Base-by-base conservation (phyloP, 2,113 vertebrate genomes). In the Leptobrachium leishanense region DNA sequence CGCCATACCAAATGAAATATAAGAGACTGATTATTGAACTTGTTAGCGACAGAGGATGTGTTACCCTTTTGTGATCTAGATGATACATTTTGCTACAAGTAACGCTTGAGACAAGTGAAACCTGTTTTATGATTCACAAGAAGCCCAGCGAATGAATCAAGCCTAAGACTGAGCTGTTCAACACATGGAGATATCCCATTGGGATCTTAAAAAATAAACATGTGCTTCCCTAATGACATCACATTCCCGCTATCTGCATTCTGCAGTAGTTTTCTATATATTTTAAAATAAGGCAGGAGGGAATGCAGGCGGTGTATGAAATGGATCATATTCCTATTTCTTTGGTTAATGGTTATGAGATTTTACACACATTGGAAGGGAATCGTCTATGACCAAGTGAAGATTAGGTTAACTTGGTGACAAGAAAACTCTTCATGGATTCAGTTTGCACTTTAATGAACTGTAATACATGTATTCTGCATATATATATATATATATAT, bases 201-300 rank as follows among this genome's bases (percentile, higher is more conserved):
- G 90, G 92, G 86, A 87, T 85, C 89, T 90, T 91, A 90, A 90
- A 94, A 95, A 95, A 94, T 91, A 95, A 95, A 86, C 92, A 92
- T 85, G 76, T 66, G 68, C 84, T 82, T 85, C 85, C 77, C 86
- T 82, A 88, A 91, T 85, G 86, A 93, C 89, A 90, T 93, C 83
- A 84, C 81, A 85, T 81, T 82, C 63, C 85, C 86, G 79, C 87
- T 89, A 86, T 89, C 87, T 89, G 82, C 77, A 81, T 83, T 87
- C 82, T 85, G 84, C 77, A 85, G 71, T 74, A 81, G 64, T 81
- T 77, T 81, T 67, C 78, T 81, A 68, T 62, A 59, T 74, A 68
- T 74, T 79, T 74, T 78, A 81, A 50, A 71, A 82, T 82, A 83
- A 84, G 78, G 89, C 85, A 88, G 84, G 86, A 82, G 83, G 10